Base-by-base conservation (phyloP, 2,113 vertebrate species). In the Plecotus auritus region DNA sequence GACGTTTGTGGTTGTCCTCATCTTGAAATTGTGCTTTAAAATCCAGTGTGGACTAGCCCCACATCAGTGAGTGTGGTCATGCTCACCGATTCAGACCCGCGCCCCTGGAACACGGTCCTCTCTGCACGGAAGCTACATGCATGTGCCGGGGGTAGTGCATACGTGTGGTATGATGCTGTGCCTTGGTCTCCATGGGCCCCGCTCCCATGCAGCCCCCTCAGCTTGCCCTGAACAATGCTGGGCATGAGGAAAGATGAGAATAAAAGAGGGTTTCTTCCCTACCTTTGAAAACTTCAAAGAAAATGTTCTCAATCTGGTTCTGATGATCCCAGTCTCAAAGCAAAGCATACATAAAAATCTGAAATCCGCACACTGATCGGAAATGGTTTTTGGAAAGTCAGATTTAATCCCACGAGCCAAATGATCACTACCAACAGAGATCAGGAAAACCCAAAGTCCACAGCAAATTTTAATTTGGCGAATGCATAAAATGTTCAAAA, bases 401-500 rank as follows among this genome's bases (percentile, higher is more conserved):
- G 88, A 64, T 97, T 97, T 98, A 96, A 97, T 97, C 96, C 93
- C 91, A 96, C 5, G 83, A 95, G 90, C 96, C 93, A 96, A 97
- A 93, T 92, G 96, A 98, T 98, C 97, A 94, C 96, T 97, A 95
- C 95, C 96, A 95, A 97, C 90, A 83, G 74, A 2, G 86, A 95
- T 96, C 95, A 95, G 96, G 96, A 88, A 72, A 97, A 97, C 97
- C 96, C 97, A 96, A 95, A 97, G 95, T 97, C 96, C 96, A 85
- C 94, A 94, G 96, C 94, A 87, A 97, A 98, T 96, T 98, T 96
- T 97, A 97, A 98, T 98, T 98, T 97, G 97, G 96, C 88, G 97
- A 96, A 95, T 97, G 96, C 95, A 97, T 97, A 95, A 97, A 98
- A 95, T 97, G 96, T 98, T 98, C 96, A 97, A 98, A 98, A 98